phyloP scores from a whole-genome alignment of 1,140 invertebrate species.

The Meloidogyne floridensis region DNA sequence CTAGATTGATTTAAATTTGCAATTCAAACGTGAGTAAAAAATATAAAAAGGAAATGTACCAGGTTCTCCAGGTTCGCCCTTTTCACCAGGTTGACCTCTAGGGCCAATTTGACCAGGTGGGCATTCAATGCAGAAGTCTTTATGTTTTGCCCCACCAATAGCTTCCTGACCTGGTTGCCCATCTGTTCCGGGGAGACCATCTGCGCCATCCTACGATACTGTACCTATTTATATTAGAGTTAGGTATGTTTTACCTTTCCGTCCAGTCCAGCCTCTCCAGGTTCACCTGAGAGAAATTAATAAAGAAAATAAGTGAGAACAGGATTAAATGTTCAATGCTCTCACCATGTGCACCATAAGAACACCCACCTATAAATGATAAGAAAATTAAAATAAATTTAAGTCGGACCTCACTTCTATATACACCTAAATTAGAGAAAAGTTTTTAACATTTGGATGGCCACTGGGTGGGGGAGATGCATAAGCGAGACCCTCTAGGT shows the following conservation, averaged over 20 bases:
- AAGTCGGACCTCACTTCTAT: too few relatives aligned
- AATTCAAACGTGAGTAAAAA: too few relatives aligned
- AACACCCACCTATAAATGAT: slow-evolving; percentile 37
- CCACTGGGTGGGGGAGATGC: too few relatives aligned
- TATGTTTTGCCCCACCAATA: slow-evolving; percentile 20
- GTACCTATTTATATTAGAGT: not conserved
- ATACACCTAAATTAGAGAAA: too few relatives aligned
- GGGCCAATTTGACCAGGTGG: slow-evolving; percentile 48
- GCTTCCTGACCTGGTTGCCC: slow-evolving; percentile 48
- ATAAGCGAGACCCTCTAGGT: too few relatives aligned
- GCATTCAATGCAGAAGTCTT: slow-evolving; percentile 57
- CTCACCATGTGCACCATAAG: slow-evolving; percentile 40
- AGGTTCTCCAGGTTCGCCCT: slow-evolving; percentile 32
- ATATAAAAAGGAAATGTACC: not conserved
- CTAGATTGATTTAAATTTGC: too few relatives aligned
- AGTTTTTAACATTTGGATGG: too few relatives aligned
- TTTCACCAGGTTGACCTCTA: slow-evolving; percentile 37
- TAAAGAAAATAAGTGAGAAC: not conserved
- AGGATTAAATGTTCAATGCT: not conserved
- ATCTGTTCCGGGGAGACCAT: slow-evolving; percentile 39
- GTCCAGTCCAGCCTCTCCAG: slow-evolving; percentile 44
- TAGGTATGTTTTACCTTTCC: slow-evolving; percentile 29
- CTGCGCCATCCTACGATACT: slow-evolving; percentile 30
- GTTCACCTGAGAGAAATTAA: not conserved
- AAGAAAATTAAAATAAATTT: not conserved